Percentiles rank a stretch among this genome's conserved stretches.
These are phyloP conservation scores for Dryobotodes eremita DNA, from an alignment of 2,888 invertebrate genomes.

Conservation along the genomic window DNA sequence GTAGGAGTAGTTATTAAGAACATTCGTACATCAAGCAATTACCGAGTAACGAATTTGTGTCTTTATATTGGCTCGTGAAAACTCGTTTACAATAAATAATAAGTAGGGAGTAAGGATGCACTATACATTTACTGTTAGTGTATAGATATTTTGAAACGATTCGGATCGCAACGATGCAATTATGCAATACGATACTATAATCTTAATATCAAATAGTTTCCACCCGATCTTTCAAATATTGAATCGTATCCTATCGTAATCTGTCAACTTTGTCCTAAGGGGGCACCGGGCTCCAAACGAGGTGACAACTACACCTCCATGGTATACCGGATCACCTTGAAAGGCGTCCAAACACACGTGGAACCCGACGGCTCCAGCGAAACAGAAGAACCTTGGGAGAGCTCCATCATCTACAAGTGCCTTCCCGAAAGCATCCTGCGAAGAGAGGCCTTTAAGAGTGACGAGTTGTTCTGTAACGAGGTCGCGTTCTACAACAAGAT, in stretches of 20 bases:
- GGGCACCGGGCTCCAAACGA: constrained; percentile 93
- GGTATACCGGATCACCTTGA: constrained; percentile 92
- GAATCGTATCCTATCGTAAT: neutral
- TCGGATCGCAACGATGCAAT: neutral
- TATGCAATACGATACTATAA: neutral
- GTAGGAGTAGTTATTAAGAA: constrained; percentile 72
- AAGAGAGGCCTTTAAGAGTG: constrained; percentile 93
- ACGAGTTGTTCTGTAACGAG: constrained; percentile 93
- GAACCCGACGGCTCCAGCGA: constrained; percentile 78
- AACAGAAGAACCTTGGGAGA: constrained; percentile 90
- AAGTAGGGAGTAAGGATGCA: neutral
- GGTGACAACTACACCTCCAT: constrained; percentile 95
- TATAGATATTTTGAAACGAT: neutral
- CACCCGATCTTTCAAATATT: neutral
- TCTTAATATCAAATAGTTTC: neutral
- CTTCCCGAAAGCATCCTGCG: constrained; percentile 92
- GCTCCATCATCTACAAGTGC: constrained; percentile 93
- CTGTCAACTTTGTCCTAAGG: constrained; percentile 78
- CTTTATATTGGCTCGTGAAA: neutral
- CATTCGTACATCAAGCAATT: neutral
- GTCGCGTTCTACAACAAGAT: constrained; percentile 93
- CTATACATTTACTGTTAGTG: neutral
- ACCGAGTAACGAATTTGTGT: neutral
- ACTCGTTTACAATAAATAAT: neutral
- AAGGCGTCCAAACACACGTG: constrained; percentile 84